A percentile compares a stretch with the other conserved stretches of the same genome.
These are phyloP conservation scores for Drosophila peninsularis DNA, from an alignment of 2,888 invertebrate species.

Conservation along the genomic window DNA sequence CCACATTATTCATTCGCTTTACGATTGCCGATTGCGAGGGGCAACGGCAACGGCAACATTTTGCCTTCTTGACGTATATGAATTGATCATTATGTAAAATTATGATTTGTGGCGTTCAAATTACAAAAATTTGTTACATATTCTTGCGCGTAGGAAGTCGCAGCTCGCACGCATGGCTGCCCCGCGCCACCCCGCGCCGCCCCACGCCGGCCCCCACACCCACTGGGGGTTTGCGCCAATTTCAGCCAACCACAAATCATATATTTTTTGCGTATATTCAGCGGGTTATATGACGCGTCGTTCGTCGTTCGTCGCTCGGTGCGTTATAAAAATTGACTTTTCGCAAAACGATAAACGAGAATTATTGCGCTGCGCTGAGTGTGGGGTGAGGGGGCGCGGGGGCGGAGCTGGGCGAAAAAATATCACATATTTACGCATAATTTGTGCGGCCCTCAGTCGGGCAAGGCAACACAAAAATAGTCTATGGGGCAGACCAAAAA, in stretches of 20 bases:
- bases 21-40: slow-evolving; percentile 31
- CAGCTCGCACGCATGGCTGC: slow-evolving; percentile 39
- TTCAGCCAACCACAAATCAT: slow-evolving; percentile 71
- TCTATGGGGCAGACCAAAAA: slow-evolving; percentile 54
- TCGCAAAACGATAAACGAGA: slow-evolving; percentile 74
- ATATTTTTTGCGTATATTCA: slow-evolving; percentile 33
- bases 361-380: slow-evolving; percentile 46
- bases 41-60: slow-evolving; percentile 13
- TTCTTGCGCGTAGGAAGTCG: slow-evolving; percentile 54
- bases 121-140: slow-evolving; percentile 74
- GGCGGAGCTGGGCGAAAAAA: slow-evolving; percentile 1
- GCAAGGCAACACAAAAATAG: slow-evolving; percentile 53
- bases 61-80: slow-evolving; percentile 72
- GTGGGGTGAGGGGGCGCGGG: background rate
- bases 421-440: slow-evolving; percentile 71
- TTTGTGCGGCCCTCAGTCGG: slow-evolving; percentile 65
- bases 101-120: slow-evolving; percentile 80
- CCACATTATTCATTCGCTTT: slow-evolving; percentile 65
- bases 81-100: slow-evolving; percentile 82
- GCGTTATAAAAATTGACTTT: slow-evolving; percentile 73
- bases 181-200: background rate
- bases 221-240: slow-evolving; percentile 52
- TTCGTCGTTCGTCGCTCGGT: slow-evolving; percentile 24
- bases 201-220: background rate
- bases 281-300: slow-evolving; percentile 47